These are phyloP conservation scores for Colletes collaris DNA, from an alignment of 2,888 invertebrate genomes.

Conservation along the genomic window DNA sequence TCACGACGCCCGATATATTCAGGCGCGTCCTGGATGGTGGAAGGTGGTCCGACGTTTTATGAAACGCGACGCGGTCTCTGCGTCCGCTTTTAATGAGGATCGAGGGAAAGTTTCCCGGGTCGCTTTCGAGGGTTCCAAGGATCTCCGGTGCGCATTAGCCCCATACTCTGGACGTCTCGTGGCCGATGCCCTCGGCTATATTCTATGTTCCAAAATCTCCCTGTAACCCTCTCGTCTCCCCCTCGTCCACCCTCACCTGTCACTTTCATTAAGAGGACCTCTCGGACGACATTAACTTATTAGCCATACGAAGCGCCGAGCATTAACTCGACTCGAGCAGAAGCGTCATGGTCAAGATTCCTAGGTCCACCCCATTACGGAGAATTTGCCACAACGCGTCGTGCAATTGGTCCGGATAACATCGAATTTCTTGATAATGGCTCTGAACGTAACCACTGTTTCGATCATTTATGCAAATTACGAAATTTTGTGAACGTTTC, in stretches of 20 bases:
- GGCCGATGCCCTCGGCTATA: constrained; percentile 13
- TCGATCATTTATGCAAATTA: too few species aligned
- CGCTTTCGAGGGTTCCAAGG: constrained; percentile 48
- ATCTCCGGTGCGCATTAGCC: constrained; percentile 56
- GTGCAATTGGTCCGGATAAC: too few species aligned
- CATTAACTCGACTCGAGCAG: constrained; percentile 52
- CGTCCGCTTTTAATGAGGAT: constrained; percentile 64
- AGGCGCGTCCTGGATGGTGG: constrained; percentile 34
- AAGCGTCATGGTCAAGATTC: constrained; percentile 46
- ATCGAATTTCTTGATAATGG: too few species aligned
- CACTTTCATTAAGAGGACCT: constrained; percentile 67
- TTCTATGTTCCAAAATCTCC: constrained; percentile 20
- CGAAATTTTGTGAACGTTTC: too few species aligned
- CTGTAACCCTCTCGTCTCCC: constrained; percentile 1
- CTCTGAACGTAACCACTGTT: too few species aligned
- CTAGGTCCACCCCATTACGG: constrained; percentile 36
- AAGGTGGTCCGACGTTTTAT: constrained; percentile 46
- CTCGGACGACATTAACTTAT: constrained; percentile 70
- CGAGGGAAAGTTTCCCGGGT: constrained; percentile 61
- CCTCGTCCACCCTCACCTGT: constrained; percentile 6
- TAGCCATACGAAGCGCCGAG: constrained; percentile 68
- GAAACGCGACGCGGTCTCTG: constrained; percentile 46
- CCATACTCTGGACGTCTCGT: constrained; percentile 33
- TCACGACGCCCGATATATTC: constrained; percentile 56
- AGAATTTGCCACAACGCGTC: constrained; percentile 28